A percentile compares a stretch with the other conserved stretches of the same genome.
Evolutionary conservation across 2,113 vertebrate genomes (phyloP).

Genomic region (Terrapene triunguis): DNA sequence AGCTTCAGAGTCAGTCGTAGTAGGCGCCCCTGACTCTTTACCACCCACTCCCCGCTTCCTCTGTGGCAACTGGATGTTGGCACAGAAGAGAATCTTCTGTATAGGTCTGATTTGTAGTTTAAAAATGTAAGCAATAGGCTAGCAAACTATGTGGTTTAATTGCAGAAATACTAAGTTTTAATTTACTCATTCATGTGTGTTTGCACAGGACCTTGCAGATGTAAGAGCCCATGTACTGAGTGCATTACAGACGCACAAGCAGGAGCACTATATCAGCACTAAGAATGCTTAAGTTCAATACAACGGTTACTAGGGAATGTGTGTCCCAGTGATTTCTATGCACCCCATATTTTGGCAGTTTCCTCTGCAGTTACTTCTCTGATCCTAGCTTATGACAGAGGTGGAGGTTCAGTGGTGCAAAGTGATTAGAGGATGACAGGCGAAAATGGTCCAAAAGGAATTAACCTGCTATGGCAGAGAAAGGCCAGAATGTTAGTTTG

Average conservation of each 20-base stretch:
- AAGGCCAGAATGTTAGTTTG: neutral
- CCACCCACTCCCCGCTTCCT: too few species aligned
- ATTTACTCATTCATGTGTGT: neutral
- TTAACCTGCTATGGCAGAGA: neutral
- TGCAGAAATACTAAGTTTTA: neutral
- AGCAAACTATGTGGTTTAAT: neutral
- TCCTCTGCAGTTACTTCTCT: neutral
- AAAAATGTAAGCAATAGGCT: neutral
- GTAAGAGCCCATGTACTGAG: fast-evolving
- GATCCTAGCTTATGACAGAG: neutral
- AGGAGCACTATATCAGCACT: neutral
- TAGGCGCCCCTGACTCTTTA: fast-evolving
- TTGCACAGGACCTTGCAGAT: fast-evolving
- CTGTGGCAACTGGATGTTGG: fast-evolving
- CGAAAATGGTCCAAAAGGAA: neutral
- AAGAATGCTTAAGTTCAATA: neutral
- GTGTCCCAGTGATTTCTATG: neutral
- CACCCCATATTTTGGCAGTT: neutral
- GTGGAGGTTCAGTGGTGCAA: too few species aligned
- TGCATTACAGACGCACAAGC: neutral
- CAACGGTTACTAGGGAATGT: neutral
- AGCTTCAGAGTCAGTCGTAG: neutral
- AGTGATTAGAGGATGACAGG: too few species aligned
- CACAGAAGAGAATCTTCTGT: neutral
- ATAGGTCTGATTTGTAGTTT: neutral